Evolutionary conservation across 2,113 vertebrate genomes (phyloP), one percentile per base, ranked within the genome.

Genomic region (Oncorhynchus kisutch): DNA sequence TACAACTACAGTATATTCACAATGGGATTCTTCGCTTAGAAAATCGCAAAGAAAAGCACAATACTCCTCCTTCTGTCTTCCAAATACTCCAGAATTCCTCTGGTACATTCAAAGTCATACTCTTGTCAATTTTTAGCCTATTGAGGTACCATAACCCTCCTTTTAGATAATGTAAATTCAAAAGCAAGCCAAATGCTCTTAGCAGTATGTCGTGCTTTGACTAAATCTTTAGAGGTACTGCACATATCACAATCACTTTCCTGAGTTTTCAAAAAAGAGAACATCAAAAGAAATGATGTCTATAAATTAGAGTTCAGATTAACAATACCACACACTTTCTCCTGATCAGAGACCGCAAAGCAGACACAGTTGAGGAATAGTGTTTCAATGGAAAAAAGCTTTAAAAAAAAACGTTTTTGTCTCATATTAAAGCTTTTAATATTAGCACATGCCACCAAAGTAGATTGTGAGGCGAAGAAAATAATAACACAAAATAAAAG

Each of bases 361-460:
- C 94, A 95, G 94, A 98, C 94, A 96, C 92, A 94, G 94, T 94
- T 96, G 94, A 95, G 95, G 95, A 96, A 96, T 95, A 96, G 92
- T 92, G 94, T 94, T 95, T 45, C 39, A 94, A 91, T 93, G 93
- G 93, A 93, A 95, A 94, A 92, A 95, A 85, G 80, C n/a, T 34
- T 34, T 34, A 0, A 2, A 34, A 34, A 34, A 34, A 34, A 6
- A 3, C 0, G 91, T 84, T 88, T 95, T 94, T 95, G 94, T 97
- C 94, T 95, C 91, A 94, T 45, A 45, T 97, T 99, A 98, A 98
- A 99, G 98, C 96, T 98, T 95, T 97, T 95, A 95, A 95, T 96
- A 96, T 96, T 96, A 97, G 94, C 96, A 97, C 95, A 95, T 95
- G 95, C 96, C 96, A 97, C 95, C 95, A 95, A 97, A 95, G 94